Percentiles rank a stretch among this genome's conserved stretches.
Conservation (phyloP, 2,888 invertebrate genomes). For the Agrochola lychnidis region DNA sequence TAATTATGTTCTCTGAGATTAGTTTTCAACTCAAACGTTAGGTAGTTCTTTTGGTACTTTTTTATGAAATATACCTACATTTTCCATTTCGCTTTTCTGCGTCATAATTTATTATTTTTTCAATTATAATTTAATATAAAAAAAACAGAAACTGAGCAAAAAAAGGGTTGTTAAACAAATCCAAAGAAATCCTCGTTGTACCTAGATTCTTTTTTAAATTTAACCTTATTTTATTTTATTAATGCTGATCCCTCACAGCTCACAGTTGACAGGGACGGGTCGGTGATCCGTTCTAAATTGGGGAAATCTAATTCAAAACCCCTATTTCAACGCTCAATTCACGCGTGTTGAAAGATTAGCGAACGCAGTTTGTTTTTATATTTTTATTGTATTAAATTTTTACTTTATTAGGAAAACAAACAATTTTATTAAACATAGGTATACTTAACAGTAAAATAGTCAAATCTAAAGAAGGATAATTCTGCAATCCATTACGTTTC, state of each 20-base stretch:
- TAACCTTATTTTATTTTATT: conserved; percentile 26
- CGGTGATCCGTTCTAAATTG: not conserved
- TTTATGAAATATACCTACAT: not conserved
- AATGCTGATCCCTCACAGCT: conserved; percentile 3
- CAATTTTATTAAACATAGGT: not conserved
- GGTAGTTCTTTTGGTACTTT: not conserved
- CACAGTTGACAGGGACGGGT: not conserved
- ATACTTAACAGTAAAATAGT: not conserved
- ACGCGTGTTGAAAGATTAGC: not conserved
- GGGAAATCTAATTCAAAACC: conserved; percentile 9
- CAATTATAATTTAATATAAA: not conserved
- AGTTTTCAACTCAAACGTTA: conserved; percentile 15
- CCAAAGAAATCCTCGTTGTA: not conserved
- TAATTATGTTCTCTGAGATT: conserved; percentile 6
- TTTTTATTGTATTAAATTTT: not conserved
- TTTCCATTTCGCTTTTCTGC: not conserved
- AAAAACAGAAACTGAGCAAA: conserved; percentile 1
- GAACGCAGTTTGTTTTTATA: not conserved
- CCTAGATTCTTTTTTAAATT: not conserved
- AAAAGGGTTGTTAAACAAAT: not conserved
- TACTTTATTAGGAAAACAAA: not conserved
- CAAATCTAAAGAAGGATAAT: not conserved
- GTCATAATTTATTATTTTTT: conserved; percentile 2
- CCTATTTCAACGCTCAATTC: not conserved
- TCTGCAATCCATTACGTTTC: not conserved